Evolutionary conservation across 2,888 invertebrate species (phyloP).

Genomic region (Steinernema carpocapsae): DNA sequence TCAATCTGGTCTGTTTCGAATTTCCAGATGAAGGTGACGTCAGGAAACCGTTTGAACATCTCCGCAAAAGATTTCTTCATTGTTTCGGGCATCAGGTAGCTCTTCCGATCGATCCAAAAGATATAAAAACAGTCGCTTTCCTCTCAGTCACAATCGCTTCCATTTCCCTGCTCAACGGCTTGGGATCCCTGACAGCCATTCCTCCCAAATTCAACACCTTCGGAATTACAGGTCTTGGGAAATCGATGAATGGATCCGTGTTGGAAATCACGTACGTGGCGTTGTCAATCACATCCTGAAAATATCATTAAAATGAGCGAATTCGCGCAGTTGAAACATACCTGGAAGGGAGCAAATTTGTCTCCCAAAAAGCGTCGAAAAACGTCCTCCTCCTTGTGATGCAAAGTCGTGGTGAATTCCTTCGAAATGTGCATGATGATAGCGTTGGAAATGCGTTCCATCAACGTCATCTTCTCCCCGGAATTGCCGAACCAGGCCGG

Average conservation of each 20-base stretch:
- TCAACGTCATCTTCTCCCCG: neutral
- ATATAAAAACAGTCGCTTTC: neutral
- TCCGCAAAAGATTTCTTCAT: neutral
- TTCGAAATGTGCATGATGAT: neutral
- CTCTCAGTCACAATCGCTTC: constrained; percentile 28
- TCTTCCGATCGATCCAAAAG: neutral
- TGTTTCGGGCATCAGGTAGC: neutral
- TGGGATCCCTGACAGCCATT: neutral
- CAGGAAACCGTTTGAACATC: constrained; percentile 9
- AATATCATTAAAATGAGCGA: no score
- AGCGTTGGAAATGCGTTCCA: neutral
- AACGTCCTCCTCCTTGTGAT: neutral
- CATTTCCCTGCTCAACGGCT: neutral
- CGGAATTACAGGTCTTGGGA: neutral
- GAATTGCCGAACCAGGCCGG: neutral
- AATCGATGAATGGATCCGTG: constrained; percentile 5
- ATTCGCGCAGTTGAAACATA: neutral
- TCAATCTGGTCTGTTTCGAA: neutral
- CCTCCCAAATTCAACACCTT: neutral
- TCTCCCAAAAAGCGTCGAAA: neutral
- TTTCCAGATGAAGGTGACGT: constrained; percentile 14
- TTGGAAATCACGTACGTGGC: constrained; percentile 1
- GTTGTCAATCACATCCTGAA: neutral
- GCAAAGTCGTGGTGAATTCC: neutral
- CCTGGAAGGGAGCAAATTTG: neutral